phyloP scores from a whole-genome alignment of 2,113 vertebrate genomes.

The Pelecanus crispus region DNA sequence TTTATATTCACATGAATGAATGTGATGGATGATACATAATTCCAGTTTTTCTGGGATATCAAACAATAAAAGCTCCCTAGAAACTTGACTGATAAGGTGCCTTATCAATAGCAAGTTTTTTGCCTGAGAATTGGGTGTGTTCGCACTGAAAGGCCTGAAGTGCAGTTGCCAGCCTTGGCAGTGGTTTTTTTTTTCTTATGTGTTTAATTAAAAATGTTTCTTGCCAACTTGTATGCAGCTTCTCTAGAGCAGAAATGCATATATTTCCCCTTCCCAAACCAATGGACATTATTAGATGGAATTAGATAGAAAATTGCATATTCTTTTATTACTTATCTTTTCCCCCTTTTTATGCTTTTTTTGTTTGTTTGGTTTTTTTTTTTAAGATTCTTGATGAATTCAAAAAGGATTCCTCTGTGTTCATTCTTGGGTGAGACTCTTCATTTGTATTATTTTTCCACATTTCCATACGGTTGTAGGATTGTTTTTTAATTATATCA shows the following conservation, averaged over 20 bases:
- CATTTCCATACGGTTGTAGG: background rate
- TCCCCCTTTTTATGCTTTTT: background rate
- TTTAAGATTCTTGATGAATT: conserved; percentile 93
- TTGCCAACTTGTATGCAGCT: background rate
- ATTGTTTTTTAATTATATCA: background rate
- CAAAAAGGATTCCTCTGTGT: conserved; percentile 89
- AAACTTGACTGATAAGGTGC: background rate
- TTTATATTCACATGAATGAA: background rate
- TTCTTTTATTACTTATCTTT: background rate
- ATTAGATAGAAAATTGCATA: background rate
- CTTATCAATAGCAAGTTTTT: background rate
- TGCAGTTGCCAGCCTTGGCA: background rate
- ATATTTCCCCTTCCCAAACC: background rate
- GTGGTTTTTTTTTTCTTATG: background rate
- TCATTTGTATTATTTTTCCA: background rate
- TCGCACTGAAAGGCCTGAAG: background rate
- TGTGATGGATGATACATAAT: background rate
- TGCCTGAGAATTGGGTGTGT: background rate
- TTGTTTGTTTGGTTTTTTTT: background rate
- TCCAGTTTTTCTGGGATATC: background rate
- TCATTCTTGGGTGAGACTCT: conserved; percentile 90
- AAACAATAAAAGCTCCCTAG: background rate
- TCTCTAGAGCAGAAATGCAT: background rate
- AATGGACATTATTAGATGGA: background rate
- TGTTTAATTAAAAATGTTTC: background rate